Evolutionary conservation across 2,888 invertebrate species (phyloP), one percentile per base, ranked within the genome.

Genomic region (Syritta pipiens): DNA sequence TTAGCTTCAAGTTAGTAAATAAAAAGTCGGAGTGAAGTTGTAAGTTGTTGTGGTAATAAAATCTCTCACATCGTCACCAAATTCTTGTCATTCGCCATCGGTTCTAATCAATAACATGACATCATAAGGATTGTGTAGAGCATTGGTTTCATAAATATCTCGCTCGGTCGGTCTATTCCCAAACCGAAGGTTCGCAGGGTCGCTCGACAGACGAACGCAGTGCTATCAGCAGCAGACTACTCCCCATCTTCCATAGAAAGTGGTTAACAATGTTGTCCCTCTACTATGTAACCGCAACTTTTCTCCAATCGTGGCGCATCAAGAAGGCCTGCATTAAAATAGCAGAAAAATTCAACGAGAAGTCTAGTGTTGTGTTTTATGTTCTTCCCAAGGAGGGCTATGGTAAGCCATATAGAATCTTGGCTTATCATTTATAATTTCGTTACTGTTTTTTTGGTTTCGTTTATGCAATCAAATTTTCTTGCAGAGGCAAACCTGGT

Each of bases 201-300:
- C 24, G 9, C 30, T 3, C n/a, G 1, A 24, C 12, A n/a, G 20
- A 60, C 6, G 48, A 4, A 28, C 12, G 20, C 35, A 14, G 24
- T 60, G 22, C 26, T 35, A 55, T 30, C 17, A 59, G 17, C 49
- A 26, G 6, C 28, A 44, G 30, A n/a, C 12, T 6, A 24, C 6
- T 4, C 26, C 6, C 14, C 24, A 17, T 19, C 9, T 37, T 26
- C 12, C n/a, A n/a, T 17, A 17, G 4, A 10, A 42, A 20, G 26
- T 32, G 19, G n/a, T 40, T 44, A 19, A 42, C 7, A 49, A 87
- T 96, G 87, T 91, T 96, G 84, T 95, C 96, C 32, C 89, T 96
- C 57, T 94, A 94, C 89, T 96, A 96, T 88, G 93, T 94, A 90
- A 93, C 95, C 85, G 94, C 95, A 85, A 96, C 96, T 81, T 93